These are phyloP conservation scores for Morpho achilles DNA, from an alignment of 2,888 invertebrate genomes.

Conservation along the genomic window DNA sequence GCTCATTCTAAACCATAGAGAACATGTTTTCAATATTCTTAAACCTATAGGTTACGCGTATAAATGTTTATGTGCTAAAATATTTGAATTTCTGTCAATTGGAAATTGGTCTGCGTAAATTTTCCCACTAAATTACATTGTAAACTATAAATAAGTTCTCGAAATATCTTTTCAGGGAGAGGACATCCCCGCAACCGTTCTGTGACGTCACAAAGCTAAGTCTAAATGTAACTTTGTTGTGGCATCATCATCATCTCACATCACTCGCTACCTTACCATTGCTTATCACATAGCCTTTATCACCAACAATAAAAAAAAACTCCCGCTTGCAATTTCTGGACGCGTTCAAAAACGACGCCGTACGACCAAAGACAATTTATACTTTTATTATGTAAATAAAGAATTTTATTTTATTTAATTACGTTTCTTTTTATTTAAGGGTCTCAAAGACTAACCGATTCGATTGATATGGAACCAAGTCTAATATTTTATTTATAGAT, in stretches of 20 bases:
- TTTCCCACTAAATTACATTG: too few species aligned
- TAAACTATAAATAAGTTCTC: too few species aligned
- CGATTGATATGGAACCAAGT: slow-evolving; percentile 54
- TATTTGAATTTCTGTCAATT: too few species aligned
- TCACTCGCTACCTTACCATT: slow-evolving; percentile 67
- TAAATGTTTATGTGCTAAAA: too few species aligned
- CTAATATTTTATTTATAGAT: slow-evolving; percentile 37
- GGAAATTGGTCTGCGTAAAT: too few species aligned
- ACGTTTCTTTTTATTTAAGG: slow-evolving; percentile 28
- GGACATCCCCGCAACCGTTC: slow-evolving; percentile 72
- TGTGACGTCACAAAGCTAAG: slow-evolving; percentile 73
- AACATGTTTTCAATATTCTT: too few species aligned
- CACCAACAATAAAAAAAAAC: slow-evolving; percentile 40
- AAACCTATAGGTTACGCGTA: too few species aligned
- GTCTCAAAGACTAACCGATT: slow-evolving; percentile 27
- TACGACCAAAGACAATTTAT: slow-evolving; percentile 48
- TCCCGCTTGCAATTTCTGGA: slow-evolving; percentile 49
- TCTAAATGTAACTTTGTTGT: slow-evolving; percentile 66
- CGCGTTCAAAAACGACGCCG: slow-evolving; percentile 25
- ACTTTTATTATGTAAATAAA: slow-evolving; percentile 52
- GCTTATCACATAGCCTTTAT: slow-evolving; percentile 53
- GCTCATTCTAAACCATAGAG: too few species aligned
- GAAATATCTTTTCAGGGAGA: slow-evolving; percentile 54
- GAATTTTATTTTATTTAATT: slow-evolving; percentile 37
- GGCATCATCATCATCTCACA: slow-evolving; percentile 64